Base-by-base conservation (phyloP, 2,113 vertebrate genomes). In the Rhipidura dahli region DNA sequence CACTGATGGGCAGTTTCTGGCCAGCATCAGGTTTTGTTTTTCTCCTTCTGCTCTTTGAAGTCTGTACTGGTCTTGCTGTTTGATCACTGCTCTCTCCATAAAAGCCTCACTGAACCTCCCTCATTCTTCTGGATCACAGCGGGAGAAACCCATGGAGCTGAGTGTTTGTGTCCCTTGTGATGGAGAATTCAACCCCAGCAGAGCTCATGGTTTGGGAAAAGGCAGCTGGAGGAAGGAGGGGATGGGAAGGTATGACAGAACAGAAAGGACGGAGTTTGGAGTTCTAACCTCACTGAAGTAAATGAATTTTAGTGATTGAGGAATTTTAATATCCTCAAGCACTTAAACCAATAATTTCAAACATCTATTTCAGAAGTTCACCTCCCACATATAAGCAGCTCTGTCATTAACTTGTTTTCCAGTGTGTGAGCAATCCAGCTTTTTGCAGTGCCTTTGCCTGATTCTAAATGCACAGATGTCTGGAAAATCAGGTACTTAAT, bases 131-230 rank as follows among this genome's bases (percentile, higher is more conserved):
- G 11, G 57, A 23, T 40, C 16, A 8, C 33, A 35, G 47, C 37
- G 7, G 53, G 50, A 30, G 26, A 68, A 65, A 13, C 2, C 1
- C 2, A 2, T 6, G 69, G n/a, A 4, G 33, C 45, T 0, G 3
- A 14, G 22, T 7, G n/a, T 70, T 60, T 20, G 44, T 35, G 66
- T 28, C 33, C 21, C 42, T 11, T 13, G 68, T 4, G 89, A 10
- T 31, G 64, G 45, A 28, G 78, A 61, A 2, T 9, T 71, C 24
- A 28, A 5, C 16, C 39, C 37, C 44, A 40, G 69, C 59, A n/a
- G 39, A 56, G 50, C 45, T 82, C 69, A 14, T 1, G 18, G 50
- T 65, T 75, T 26, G 7, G 6, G 76, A 27, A 66, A 13, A 35
- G 30, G 45, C 24, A 75, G 53, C 69, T 75, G 61, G 33, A 75